Percentiles rank a stretch among this genome's conserved stretches.
Evolutionary conservation across 2,113 vertebrate species (phyloP).

Genomic region (Sinocyclocheilus anophthalmus): DNA sequence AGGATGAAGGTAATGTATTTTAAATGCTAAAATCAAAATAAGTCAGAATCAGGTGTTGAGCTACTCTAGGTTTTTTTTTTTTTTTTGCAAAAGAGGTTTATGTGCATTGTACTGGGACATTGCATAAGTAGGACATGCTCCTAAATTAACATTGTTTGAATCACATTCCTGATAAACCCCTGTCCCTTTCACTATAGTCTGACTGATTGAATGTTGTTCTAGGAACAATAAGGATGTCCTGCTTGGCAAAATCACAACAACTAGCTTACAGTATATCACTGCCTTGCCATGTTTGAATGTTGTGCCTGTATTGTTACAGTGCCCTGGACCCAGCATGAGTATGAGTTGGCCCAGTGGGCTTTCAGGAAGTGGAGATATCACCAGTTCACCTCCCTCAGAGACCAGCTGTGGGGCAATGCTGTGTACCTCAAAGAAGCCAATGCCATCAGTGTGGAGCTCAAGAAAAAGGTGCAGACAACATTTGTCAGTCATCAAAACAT

Average conservation of each 20-base stretch:
- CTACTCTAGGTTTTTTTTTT: background rate
- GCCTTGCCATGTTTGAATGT: background rate
- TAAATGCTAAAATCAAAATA: background rate
- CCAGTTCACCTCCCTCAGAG: slow-evolving; percentile 95
- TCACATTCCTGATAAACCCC: background rate
- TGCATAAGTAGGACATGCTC: background rate
- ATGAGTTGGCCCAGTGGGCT: slow-evolving; percentile 93
- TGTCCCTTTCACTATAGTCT: background rate
- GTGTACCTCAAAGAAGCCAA: slow-evolving; percentile 98
- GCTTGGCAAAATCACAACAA: background rate
- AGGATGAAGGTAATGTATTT: slow-evolving; percentile 76
- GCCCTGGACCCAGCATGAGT: slow-evolving; percentile 94
- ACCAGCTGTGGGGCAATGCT: slow-evolving; percentile 96
- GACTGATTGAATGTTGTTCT: background rate
- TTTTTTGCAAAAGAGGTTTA: background rate
- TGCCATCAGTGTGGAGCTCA: slow-evolving; percentile 96
- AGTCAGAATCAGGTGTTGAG: background rate
- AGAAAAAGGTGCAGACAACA: slow-evolving; percentile 88
- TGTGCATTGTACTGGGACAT: background rate
- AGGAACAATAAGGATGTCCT: background rate
- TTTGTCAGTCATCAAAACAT: background rate
- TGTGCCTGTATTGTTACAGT: slow-evolving; percentile 69
- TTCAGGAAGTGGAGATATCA: slow-evolving; percentile 98
- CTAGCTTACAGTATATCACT: background rate
- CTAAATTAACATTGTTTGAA: background rate